Evolutionary conservation across 1,140 invertebrate genomes (phyloP).

Genomic region (Heliconius eleuchia): DNA sequence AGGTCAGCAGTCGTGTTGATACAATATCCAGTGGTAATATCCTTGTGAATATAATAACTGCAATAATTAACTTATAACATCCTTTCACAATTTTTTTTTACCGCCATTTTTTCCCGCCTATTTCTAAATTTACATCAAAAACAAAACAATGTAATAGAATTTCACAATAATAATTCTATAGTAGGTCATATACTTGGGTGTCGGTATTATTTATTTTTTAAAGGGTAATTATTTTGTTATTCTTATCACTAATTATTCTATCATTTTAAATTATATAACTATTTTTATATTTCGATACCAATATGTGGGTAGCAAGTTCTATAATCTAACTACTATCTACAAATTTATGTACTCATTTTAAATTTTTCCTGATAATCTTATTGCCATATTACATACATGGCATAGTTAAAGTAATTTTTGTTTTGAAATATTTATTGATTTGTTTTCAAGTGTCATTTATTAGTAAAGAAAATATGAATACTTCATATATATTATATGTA

Average conservation of each 20-base stretch:
- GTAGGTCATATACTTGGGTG: not conserved
- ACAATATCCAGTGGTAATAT: conserved; percentile 7
- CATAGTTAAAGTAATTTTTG: not conserved
- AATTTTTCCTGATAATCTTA: not conserved
- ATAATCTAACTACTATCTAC: not conserved
- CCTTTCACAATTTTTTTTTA: not conserved
- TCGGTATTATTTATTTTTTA: not conserved
- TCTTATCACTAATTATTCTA: not conserved
- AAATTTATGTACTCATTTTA: not conserved
- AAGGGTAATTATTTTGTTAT: not conserved
- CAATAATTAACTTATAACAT: not conserved
- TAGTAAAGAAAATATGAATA: conserved; percentile 9
- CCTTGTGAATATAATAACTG: not conserved
- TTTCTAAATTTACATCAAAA: not conserved
- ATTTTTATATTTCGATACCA: too few relatives aligned
- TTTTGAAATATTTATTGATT: not conserved
- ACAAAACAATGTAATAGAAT: not conserved
- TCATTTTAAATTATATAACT: not conserved
- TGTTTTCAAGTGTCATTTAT: conserved; percentile 8
- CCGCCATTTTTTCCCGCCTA: not conserved
- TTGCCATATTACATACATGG: not conserved
- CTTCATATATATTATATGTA: not conserved
- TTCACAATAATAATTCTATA: not conserved
- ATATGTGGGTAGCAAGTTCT: too few relatives aligned
- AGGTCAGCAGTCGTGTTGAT: not conserved